Evolutionary conservation across 2,797 vertebrate genomes (phyloP), one percentile per base, ranked within the genome.

Genomic region (Brachyrhaphis roseni): DNA sequence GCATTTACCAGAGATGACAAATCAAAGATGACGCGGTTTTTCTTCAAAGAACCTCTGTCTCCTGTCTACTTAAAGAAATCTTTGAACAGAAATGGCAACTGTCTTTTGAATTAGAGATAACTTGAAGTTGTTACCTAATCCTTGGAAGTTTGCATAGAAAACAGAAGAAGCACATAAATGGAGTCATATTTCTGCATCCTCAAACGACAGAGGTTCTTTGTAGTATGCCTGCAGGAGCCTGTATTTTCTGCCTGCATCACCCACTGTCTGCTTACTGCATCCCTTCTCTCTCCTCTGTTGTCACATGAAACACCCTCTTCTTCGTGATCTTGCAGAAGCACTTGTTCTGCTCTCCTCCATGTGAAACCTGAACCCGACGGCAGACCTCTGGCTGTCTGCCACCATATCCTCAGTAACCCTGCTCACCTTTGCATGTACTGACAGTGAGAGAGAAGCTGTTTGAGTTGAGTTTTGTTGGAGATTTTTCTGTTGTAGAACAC

Each of bases 341-440:
- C 78, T 82, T 64, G 57, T 77, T 79, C 82, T 78, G 74, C 70
- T 84, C 84, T 87, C 82, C 77, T 73, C 82, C 80, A 3, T 3
- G 82, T 93, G 94, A 93, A 94, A 94, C 90, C 87, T 82, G 88
- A 94, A 82, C 86, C 6, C 81, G 8, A 16, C 80, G 59, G 78
- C 77, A 87, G 86, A 88, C 89, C 86, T 89, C 86, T 92, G 90
- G 88, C 85, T 80, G 80, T 75, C 85, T 87, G 90, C 92, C 94
- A 91, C 80, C 76, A 16, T 75, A 80, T 84, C 89, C 88, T 87
- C 86, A 62, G 64, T 90, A 85, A 91, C 88, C 86, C 91, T 41
- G 78, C 88, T 92, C 90, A 92, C 91, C 79, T 92, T 81, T 71
- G 74, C 75, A n/a, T 81, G 23, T 80, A 57, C 31, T 31, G 49